Evolutionary conservation across 2,797 vertebrate species (phyloP), one percentile per base, ranked within the genome.

Genomic region (Chrysocyon brachyurus): DNA sequence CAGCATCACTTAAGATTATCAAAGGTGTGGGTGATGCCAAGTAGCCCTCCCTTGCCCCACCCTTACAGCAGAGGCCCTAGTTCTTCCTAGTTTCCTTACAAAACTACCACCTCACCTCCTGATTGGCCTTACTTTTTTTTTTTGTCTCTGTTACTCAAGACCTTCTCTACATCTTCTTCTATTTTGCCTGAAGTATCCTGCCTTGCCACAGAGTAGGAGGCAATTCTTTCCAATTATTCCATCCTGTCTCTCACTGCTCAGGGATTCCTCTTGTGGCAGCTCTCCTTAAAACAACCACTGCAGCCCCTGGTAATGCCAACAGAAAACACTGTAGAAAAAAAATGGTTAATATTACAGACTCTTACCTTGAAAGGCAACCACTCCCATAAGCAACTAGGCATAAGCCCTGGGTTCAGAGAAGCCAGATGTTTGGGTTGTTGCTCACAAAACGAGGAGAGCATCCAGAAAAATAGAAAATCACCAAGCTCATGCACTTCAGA

Each of bases 141-240:
- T 93, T 93, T 90, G 24, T 94, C 54, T 87, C n/a, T 40, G 52
- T 75, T 54, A 96, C 33, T 96, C 61, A 89, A 49, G 10, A 70
- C 33, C 52, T 85, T 96, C 86, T 56, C 63, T 28, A 77, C 1
- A 33, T 15, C 26, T 83, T 70, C 40, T 73, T 66, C 46, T 70
- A 15, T 91, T 90, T 70, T 92, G 85, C 73, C 83, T 68, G 75
- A 91, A 86, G 52, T 33, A 54, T 54, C 75, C 75, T 93, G 63
- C 79, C 24, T n/a, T 92, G 21, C n/a, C 68, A 68, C 72, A 90
- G 96, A 88, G 46, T 61, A 92, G 63, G 59, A 95, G 57, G 82
- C 64, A 95, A 81, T 94, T 97, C 63, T 95, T 97, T 78, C 40
- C 68, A 86, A 84, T 92, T 92, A 95, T 72, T 95, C 54, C 70